Evolutionary conservation across 1,140 invertebrate species (phyloP), one percentile per base, ranked within the genome.

Genomic region (Ceratitis capitata): DNA sequence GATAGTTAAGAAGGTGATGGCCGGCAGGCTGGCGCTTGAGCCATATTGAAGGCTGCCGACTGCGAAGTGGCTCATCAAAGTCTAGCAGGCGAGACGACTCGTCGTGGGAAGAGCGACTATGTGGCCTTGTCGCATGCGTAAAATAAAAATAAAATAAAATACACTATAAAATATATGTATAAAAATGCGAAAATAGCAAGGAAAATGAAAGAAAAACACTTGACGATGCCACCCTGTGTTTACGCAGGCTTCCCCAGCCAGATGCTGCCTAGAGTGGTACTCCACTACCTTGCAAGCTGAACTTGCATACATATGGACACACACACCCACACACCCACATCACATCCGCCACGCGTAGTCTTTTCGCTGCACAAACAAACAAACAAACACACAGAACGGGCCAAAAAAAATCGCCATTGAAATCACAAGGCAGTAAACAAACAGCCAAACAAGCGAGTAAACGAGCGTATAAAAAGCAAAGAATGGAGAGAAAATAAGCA

Each of bases 201-300:
- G 16, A 69, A 69, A 69, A 69, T 69, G 61, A 35, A 69, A 69
- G 29, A 69, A 12, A 69, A 69, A 35, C 61, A 64, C 58, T 64
- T 64, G 29, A 64, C 10, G 7, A 29, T 58, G 58, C n/a, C 14
- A 19, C 51, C 14, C 51, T 16, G 5, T 53, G 51, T 53, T 53
- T 53, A 53, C 51, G n/a, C 16, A 53, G 16, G 51, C 61, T 32
- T 6, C 61, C 14, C n/a, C 35, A 12, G 19, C 61, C 12, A n/a
- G 1, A 16, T 9, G 45, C 45, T 47, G 0, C 45, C 14, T 47
- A 35, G 39, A 19, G 29, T 19, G 16, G 7, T 14, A 39, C 14
- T 16, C 61, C 12, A 69, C 26, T 26, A 32, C 3, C 2, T 35
- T 5, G 12, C 14, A 12, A 0, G 29, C 29, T 64, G 61, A 16